Base-by-base conservation (phyloP, 2,888 invertebrate species). In the Ennomos fuscantarius region DNA sequence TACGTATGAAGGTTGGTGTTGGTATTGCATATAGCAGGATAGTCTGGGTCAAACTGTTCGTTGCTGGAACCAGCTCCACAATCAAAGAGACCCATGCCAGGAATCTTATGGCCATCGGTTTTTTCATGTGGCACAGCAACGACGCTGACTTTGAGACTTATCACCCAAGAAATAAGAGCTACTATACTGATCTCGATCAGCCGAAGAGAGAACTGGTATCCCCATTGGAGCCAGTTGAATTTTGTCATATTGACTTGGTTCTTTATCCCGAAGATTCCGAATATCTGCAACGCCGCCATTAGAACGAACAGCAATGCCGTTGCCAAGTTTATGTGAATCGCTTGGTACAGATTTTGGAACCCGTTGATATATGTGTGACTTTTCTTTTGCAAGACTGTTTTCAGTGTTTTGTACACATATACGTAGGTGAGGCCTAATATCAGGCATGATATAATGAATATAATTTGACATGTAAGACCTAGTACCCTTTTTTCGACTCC, bases 161-260 rank as follows among this genome's bases (percentile, higher is more conserved):
- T 96, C 9, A 98, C 97, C 94, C 97, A 98, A 0, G 96, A 96
- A 69, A 97, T 93, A 52, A 97, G 93, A 5, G 96, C 95, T 70
- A 98, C 96, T 74, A 98, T 96, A n/a, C 96, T 94, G 43, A 98
- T 95, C 86, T 98, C 98, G 50, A 97, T 94, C 8, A 97, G 92
- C 31, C 98, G 94, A 49, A 97, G 94, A 0, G 96, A 96, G 76
- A 97, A 95, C 78, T 98, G 97, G 88, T 97, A 98, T 13, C 96
- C 96, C 97, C 97, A 98, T 93, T 98, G 96, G 3, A 97, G 93
- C 98, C 98, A 98, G 62, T 95, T 95, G 71, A 95, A 94, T 71
- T 95, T 95, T 1, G 93, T 93, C 87, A 94, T 93, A 55, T 89
- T 93, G 13, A 93, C 93, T 71, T 91, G 91, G 63, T 89, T 60